Evolutionary conservation across 2,113 vertebrate genomes (phyloP).

Genomic region (Danio rerio): GRCz12tu NC_133178.1:24893501-24894000

Average conservation of each 20-base stretch:
- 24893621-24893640: conserved; percentile 65
- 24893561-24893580: conserved; percentile 76
- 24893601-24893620: conserved; percentile 80
- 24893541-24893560: conserved; percentile 76
- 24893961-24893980: not conserved
- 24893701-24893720: not conserved
- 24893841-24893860: conserved; percentile 17
- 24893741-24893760: conserved; percentile 7
- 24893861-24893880: not conserved
- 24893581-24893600: conserved; percentile 67
- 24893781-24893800: conserved; percentile 12
- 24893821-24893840: not conserved
- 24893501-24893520: conserved; percentile 56
- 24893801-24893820: conserved; percentile 18
- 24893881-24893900: not conserved
- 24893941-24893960: not conserved
- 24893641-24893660: not conserved
- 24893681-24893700: not conserved
- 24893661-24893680: conserved; percentile 11
- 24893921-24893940: not conserved
- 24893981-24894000: not conserved
- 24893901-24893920: not conserved
- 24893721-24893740: not conserved
- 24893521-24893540: conserved; percentile 60
- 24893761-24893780: conserved; percentile 4